Evolutionary conservation across 2,888 invertebrate genomes (phyloP).

Genomic region (Hypomecis atomaria): DNA sequence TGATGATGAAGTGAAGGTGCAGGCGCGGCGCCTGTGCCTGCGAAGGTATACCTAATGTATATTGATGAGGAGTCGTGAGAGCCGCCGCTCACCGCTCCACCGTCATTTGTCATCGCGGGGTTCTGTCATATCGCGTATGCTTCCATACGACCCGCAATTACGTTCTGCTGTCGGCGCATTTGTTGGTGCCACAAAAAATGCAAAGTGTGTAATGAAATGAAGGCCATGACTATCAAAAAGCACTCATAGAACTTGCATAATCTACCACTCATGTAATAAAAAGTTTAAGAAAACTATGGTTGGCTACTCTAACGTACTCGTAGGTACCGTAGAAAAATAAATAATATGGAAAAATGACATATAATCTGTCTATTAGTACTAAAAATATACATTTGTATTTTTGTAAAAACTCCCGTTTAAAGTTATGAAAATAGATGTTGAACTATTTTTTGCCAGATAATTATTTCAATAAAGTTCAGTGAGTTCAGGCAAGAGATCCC

Average conservation of each 20-base stretch:
- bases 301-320: too few relatives aligned
- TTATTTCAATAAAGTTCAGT: too few relatives aligned
- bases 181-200: slow-evolving; percentile 67
- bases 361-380: too few relatives aligned
- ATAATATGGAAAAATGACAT: too few relatives aligned
- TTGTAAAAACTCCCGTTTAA: too few relatives aligned
- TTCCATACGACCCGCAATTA: slow-evolving; percentile 78
- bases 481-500: too few relatives aligned
- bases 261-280: neutral
- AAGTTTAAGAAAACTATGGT: neutral
- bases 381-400: too few relatives aligned
- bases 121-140: slow-evolving; percentile 73
- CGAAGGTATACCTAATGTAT: slow-evolving; percentile 59
- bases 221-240: slow-evolving; percentile 55
- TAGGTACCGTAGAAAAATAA: too few relatives aligned
- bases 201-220: slow-evolving; percentile 57
- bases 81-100: slow-evolving; percentile 55
- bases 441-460: too few relatives aligned
- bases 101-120: slow-evolving; percentile 80
- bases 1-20: slow-evolving; percentile 44
- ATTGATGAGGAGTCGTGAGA: slow-evolving; percentile 76
- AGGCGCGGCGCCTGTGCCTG: slow-evolving; percentile 38
- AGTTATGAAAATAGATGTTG: too few relatives aligned
- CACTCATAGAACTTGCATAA: neutral
- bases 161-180: slow-evolving; percentile 73